phyloP scores from a whole-genome alignment of 37 sponge, comb jelly and placozoan genomes.

The Oopsacas minuta region DNA sequence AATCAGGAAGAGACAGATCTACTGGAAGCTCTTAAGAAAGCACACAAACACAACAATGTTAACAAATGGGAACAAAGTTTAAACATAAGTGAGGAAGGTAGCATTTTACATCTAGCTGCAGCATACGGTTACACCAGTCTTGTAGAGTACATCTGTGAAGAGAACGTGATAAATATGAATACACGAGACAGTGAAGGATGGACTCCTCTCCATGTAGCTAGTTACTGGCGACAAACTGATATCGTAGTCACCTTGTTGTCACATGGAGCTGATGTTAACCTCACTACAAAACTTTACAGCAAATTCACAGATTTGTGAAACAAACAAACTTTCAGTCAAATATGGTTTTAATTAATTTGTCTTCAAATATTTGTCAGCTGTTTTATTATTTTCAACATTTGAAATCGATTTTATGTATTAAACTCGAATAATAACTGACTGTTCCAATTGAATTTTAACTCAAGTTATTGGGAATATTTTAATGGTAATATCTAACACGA shows the following conservation, averaged over 20 bases:
- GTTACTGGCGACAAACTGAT: not conserved
- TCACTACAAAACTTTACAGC: not conserved
- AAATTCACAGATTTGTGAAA: not conserved
- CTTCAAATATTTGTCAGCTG: no score
- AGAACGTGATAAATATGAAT: not conserved
- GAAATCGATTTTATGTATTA: no score
- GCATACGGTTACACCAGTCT: constrained; percentile 5
- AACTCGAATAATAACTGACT: no score
- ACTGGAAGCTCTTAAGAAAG: not conserved
- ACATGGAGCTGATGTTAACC: not conserved
- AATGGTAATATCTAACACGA: no score
- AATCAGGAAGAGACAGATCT: not conserved
- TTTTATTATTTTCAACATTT: no score
- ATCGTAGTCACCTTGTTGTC: not conserved
- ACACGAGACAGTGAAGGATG: not conserved
- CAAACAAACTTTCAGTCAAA: no score
- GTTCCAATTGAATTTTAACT: no score
- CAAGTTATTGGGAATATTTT: no score
- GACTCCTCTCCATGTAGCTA: constrained; percentile 14
- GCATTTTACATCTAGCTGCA: not conserved
- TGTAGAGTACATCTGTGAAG: not conserved
- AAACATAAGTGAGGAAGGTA: not conserved
- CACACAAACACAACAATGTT: not conserved
- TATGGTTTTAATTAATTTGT: no score
- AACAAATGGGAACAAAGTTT: not conserved